These are phyloP conservation scores for Crematogaster levior DNA, from an alignment of 2,888 invertebrate species.

Conservation along the genomic window DNA sequence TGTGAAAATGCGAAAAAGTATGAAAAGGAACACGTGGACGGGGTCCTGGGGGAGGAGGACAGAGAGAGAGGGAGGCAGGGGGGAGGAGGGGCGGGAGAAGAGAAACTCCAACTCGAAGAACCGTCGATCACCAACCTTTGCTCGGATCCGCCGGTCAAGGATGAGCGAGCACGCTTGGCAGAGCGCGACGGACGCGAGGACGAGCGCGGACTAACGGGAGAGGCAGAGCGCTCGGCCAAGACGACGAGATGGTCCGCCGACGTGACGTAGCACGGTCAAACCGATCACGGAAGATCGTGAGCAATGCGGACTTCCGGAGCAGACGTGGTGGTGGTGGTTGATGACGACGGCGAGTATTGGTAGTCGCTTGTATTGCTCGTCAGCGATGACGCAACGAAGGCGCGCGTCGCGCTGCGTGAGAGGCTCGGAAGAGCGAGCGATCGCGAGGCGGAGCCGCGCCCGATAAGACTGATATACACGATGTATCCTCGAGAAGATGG, in stretches of 20 bases:
- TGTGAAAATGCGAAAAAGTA: constrained; percentile 15
- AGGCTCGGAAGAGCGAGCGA: neutral
- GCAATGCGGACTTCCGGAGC: constrained; percentile 39
- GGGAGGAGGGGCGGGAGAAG: neutral
- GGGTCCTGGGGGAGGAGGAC: neutral
- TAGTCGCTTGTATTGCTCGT: neutral
- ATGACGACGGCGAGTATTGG: neutral
- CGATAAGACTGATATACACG: neutral
- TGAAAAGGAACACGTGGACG: constrained; percentile 14
- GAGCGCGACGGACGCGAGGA: constrained; percentile 27
- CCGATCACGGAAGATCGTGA: constrained; percentile 27
- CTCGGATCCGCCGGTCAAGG: constrained; percentile 35
- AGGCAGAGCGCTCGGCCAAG: neutral
- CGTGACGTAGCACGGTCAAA: constrained; percentile 25
- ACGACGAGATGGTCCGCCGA: constrained; percentile 11
- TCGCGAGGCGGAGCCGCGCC: constrained; percentile 23
- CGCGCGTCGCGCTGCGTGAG: constrained; percentile 15
- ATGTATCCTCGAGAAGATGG: neutral
- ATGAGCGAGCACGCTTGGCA: constrained; percentile 6
- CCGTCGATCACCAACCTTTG: constrained; percentile 39
- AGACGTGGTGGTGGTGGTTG: neutral
- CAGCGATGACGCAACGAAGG: constrained; percentile 27
- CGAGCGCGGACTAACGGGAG: constrained; percentile 18
- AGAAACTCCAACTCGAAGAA: neutral
- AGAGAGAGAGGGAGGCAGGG: neutral